A percentile compares a stretch with the other conserved stretches of the same genome.
Evolutionary conservation across 1,140 invertebrate genomes (phyloP).

Genomic region (Aphidius gifuensis): DNA sequence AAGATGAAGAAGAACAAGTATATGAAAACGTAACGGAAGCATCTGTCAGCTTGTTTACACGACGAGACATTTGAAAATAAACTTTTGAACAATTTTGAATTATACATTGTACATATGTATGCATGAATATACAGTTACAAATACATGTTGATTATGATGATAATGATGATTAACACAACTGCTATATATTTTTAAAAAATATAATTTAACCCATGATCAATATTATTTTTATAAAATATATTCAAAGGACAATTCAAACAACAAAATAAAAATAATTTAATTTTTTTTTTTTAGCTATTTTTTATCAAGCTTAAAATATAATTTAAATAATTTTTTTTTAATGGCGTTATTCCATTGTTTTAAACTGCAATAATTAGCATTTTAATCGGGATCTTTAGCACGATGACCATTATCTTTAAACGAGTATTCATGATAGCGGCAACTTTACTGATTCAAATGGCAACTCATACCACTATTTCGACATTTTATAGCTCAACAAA

Average conservation of each 20-base stretch:
- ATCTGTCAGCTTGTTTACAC: conserved; percentile 23
- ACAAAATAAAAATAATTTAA: too few relatives aligned
- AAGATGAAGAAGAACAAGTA: conserved; percentile 12
- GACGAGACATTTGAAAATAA: conserved; percentile 20
- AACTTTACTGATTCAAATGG: conserved; percentile 21
- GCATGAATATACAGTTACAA: neutral
- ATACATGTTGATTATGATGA: too few relatives aligned
- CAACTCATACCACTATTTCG: neutral
- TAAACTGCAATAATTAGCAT: conserved; percentile 21
- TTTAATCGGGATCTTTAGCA: conserved; percentile 20
- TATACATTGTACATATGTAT: too few relatives aligned
- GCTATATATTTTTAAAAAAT: too few relatives aligned
- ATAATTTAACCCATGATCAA: too few relatives aligned
- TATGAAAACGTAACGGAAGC: conserved; percentile 11
- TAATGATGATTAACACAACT: too few relatives aligned
- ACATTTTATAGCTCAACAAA: too few relatives aligned
- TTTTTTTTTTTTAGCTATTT: too few relatives aligned
- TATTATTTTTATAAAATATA: too few relatives aligned
- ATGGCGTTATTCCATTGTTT: conserved; percentile 18
- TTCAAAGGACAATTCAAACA: too few relatives aligned
- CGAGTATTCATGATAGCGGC: conserved; percentile 16
- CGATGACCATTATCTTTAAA: conserved; percentile 19
- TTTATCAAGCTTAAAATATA: too few relatives aligned
- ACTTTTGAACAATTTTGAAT: conserved; percentile 10
- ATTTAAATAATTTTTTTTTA: too few relatives aligned